Conservation (phyloP, 1,140 invertebrate genomes). For the Daktulosphaira vitifoliae region DNA sequence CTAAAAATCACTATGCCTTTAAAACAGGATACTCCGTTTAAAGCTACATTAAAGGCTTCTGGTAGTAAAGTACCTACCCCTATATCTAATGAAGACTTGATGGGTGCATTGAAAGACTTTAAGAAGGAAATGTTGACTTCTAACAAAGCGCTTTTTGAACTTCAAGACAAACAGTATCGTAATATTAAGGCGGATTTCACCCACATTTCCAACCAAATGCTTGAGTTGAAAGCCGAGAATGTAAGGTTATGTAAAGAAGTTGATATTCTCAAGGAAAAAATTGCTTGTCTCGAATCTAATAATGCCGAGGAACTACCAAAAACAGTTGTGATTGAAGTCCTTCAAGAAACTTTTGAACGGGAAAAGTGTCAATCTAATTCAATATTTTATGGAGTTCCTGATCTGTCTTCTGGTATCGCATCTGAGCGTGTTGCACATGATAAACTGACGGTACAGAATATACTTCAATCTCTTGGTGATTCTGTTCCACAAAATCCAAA, state of each 20-base stretch:
- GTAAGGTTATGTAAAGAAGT: neutral
- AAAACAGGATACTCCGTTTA: conserved; percentile 1
- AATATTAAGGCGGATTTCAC: neutral
- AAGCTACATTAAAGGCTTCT: neutral
- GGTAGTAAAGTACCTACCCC: neutral
- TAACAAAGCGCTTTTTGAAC: neutral
- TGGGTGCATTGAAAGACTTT: neutral
- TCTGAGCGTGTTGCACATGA: neutral
- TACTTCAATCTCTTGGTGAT: neutral
- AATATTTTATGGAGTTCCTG: neutral
- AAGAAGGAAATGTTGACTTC: neutral
- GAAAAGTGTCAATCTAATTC: neutral
- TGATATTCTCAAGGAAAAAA: neutral
- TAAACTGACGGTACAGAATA: neutral
- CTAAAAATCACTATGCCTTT: conserved; percentile 1
- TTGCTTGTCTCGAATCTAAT: neutral
- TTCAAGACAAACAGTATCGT: neutral
- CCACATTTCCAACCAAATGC: neutral
- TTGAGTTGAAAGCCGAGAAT: neutral
- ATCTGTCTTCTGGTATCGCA: neutral
- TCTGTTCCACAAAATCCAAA: neutral
- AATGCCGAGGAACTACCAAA: neutral
- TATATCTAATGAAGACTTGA: conserved; percentile 15
- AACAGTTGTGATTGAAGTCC: neutral
- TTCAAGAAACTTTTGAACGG: neutral